Percentiles rank a stretch among this genome's conserved stretches.
Conservation (phyloP, 2,888 invertebrate species). For the Drosophila histrio region DNA sequence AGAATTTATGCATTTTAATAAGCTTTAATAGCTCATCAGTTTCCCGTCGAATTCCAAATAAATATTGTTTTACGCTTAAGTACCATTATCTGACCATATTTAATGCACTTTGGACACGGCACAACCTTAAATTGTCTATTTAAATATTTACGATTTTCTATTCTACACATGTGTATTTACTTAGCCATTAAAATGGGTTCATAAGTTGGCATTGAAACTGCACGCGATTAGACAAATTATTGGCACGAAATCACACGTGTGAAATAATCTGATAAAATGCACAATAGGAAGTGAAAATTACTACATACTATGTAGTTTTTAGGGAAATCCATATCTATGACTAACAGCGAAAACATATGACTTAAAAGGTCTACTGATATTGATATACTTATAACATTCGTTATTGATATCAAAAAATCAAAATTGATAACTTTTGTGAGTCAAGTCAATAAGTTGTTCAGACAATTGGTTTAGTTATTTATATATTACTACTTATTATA, state of each 20-base stretch:
- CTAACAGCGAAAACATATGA: not conserved
- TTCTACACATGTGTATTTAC: not conserved
- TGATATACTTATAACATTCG: too few species aligned
- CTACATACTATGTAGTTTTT: too few species aligned
- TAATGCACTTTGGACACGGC: constrained; percentile 38
- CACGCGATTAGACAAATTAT: constrained; percentile 29
- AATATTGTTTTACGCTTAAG: not conserved
- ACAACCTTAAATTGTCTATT: constrained; percentile 25
- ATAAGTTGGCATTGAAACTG: constrained; percentile 14
- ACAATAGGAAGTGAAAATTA: not conserved
- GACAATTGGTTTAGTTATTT: too few species aligned
- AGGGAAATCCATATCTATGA: not conserved
- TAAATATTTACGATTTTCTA: constrained; percentile 34
- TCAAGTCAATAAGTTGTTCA: too few species aligned
- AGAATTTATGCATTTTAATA: not conserved
- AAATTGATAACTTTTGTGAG: not conserved
- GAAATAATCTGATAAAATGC: not conserved
- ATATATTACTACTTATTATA: too few species aligned
- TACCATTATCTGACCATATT: not conserved
- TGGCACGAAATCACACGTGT: constrained; percentile 18
- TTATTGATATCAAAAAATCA: not conserved
- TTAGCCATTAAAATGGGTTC: not conserved
- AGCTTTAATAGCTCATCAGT: not conserved
- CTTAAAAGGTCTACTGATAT: not conserved
- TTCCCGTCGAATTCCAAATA: not conserved